Conservation (phyloP, 2,113 vertebrate species). For the Antigone vipio region DNA sequence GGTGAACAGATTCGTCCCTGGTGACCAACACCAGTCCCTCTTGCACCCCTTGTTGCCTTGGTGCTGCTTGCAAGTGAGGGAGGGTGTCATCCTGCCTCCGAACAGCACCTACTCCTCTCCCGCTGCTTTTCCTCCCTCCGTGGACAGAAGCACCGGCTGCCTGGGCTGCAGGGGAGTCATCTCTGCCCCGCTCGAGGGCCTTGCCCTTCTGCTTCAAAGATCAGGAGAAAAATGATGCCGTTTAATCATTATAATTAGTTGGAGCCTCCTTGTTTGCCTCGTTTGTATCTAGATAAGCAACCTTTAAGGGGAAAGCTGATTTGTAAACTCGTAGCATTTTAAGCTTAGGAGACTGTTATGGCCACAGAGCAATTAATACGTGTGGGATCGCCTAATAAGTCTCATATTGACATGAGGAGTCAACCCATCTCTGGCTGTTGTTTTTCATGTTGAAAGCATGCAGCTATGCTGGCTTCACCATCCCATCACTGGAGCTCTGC, state of each 20-base stretch:
- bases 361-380: background rate
- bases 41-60: too few relatives aligned
- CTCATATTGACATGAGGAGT: background rate
- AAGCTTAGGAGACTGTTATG: background rate
- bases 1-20: background rate
- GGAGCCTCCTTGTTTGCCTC: background rate
- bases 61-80: too few relatives aligned
- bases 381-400: background rate
- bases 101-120: background rate
- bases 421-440: background rate
- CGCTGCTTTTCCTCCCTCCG: background rate
- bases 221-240: background rate
- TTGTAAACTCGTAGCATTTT: background rate
- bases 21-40: fast-evolving
- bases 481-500: background rate
- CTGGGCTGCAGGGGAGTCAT: background rate
- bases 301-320: background rate
- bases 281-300: background rate
- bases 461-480: background rate
- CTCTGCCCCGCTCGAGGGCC: background rate
- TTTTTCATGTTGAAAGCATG: background rate
- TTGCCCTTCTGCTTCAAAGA: background rate
- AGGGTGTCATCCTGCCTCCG: background rate
- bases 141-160: background rate
- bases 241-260: background rate